A percentile compares a stretch with the other conserved stretches of the same genome.
Conservation (phyloP, 2,113 vertebrate species). For the Chaenocephalus aceratus region DNA sequence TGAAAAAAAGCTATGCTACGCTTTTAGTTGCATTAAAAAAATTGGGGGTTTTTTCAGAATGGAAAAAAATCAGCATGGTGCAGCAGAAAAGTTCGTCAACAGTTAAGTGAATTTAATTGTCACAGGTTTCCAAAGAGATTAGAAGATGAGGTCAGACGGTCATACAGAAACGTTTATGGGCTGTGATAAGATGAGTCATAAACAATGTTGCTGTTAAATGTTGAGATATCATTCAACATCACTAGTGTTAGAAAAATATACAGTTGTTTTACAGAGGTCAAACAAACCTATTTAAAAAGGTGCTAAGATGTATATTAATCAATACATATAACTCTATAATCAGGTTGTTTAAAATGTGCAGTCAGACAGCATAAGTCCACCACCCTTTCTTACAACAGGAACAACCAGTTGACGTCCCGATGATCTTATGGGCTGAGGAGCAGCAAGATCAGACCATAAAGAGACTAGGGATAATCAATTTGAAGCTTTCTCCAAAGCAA, state of each 20-base stretch:
- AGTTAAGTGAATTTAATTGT: background rate
- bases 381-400: background rate
- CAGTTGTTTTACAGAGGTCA: background rate
- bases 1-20: background rate
- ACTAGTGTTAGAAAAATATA: background rate
- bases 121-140: background rate
- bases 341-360: conserved; percentile 1
- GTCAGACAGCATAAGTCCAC: background rate
- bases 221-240: background rate
- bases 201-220: conserved; percentile 1
- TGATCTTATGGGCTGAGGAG: background rate
- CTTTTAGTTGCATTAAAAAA: background rate
- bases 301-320: background rate
- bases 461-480: background rate
- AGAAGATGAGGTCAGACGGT: conserved; percentile 8
- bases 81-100: background rate
- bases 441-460: background rate
- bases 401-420: background rate
- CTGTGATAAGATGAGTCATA: conserved; percentile 37
- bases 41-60: background rate
- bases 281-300: background rate
- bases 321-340: background rate
- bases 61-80: background rate
- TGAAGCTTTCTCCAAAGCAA: background rate
- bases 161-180: conserved; percentile 39